These are phyloP conservation scores for Epinephelus lanceolatus DNA, from an alignment of 2,113 vertebrate species.

Conservation along the genomic window DNA sequence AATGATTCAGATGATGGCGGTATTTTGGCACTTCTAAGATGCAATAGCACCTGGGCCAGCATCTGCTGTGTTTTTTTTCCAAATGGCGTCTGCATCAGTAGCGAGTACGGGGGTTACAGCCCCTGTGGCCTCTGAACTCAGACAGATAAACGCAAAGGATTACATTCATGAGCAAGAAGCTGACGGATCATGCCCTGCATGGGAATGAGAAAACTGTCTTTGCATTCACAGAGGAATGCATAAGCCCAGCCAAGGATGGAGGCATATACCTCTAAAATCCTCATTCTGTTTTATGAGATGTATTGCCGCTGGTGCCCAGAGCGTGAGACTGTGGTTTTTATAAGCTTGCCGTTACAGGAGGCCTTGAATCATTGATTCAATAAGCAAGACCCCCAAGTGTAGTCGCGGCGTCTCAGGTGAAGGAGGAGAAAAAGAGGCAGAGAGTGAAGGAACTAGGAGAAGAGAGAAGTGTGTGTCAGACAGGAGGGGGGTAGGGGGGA, in stretches of 20 bases:
- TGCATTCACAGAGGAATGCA: slow-evolving; percentile 28
- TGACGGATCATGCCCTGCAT: slow-evolving; percentile 20
- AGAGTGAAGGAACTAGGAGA: slow-evolving; percentile 8
- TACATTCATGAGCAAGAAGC: slow-evolving; percentile 48
- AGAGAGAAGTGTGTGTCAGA: neutral
- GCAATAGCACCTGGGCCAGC: slow-evolving; percentile 61
- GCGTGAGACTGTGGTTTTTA: slow-evolving; percentile 41
- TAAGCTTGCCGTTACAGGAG: slow-evolving; percentile 37
- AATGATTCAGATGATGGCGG: slow-evolving; percentile 11
- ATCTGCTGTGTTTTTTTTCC: slow-evolving; percentile 59
- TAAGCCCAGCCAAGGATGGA: slow-evolving; percentile 38
- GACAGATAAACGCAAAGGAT: slow-evolving; percentile 60
- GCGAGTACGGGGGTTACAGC: slow-evolving; percentile 10
- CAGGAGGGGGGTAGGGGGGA: neutral
- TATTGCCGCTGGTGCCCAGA: neutral
- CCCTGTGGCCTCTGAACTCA: slow-evolving; percentile 36
- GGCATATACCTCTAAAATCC: slow-evolving; percentile 48
- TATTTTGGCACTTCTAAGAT: slow-evolving; percentile 55
- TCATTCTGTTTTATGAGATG: slow-evolving; percentile 62
- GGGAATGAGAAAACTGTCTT: slow-evolving; percentile 37
- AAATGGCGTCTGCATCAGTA: slow-evolving; percentile 13
- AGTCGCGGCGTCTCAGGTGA: slow-evolving; percentile 20
- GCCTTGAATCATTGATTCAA: slow-evolving; percentile 55
- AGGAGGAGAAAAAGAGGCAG: slow-evolving; percentile 18
- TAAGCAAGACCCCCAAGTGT: slow-evolving; percentile 11